Evolutionary conservation across 1,140 invertebrate species (phyloP).

Genomic region (Drosophila repletoides): DNA sequence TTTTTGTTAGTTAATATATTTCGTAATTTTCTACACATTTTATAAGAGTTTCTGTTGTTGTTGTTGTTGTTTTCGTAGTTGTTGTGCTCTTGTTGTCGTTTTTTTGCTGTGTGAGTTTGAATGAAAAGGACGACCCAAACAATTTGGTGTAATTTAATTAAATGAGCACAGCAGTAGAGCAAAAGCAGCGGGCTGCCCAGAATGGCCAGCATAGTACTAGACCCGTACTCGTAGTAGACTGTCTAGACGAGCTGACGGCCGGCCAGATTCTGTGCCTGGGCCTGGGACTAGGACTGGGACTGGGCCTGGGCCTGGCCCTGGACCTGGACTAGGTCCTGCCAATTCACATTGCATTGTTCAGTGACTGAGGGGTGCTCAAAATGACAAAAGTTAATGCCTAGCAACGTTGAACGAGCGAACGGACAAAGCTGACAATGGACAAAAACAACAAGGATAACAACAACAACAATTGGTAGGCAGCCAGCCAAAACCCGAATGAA

Average conservation of each 20-base stretch:
- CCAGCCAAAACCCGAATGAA: constrained; percentile 61
- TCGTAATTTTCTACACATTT: constrained; percentile 69
- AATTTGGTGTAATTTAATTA: constrained; percentile 80
- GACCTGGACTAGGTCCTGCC: constrained; percentile 35
- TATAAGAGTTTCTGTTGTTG: constrained; percentile 2
- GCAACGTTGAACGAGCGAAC: constrained; percentile 54
- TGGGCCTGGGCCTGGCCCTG: not conserved
- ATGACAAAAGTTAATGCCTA: constrained; percentile 79
- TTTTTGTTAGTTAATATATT: constrained; percentile 66
- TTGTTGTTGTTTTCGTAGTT: constrained; percentile 6
- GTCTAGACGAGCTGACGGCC: constrained; percentile 1
- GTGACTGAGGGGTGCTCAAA: constrained; percentile 51
- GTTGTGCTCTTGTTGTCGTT: not conserved
- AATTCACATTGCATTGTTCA: constrained; percentile 79
- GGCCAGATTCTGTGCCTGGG: too few species aligned
- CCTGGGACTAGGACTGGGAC: not conserved
- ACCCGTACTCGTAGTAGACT: constrained; percentile 7
- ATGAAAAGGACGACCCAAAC: constrained; percentile 59
- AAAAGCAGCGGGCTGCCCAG: constrained; percentile 54
- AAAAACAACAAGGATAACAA: constrained; percentile 9
- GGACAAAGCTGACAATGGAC: constrained; percentile 52
- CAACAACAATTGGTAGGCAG: constrained; percentile 69
- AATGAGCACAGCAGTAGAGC: constrained; percentile 76
- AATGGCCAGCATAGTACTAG: constrained; percentile 7
- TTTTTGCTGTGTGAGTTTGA: constrained; percentile 28